Evolutionary conservation across 30 jellyfish, hydroid and myxozoan genomes (phyloP).

Genomic region (Cassiopea andromeda): DNA sequence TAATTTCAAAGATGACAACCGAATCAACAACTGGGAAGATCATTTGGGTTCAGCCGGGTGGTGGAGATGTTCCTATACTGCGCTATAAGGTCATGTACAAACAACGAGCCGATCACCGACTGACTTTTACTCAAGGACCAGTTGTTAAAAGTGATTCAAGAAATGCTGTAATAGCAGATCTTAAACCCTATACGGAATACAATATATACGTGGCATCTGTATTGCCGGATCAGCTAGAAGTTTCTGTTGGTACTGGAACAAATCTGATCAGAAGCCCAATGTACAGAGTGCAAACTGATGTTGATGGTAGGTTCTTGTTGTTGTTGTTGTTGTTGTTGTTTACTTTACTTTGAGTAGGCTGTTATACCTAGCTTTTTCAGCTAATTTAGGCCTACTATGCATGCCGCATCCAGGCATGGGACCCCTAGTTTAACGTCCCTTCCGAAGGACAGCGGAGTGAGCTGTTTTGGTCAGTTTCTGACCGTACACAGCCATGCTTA

Average conservation of each 20-base stretch:
- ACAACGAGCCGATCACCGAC: slow-evolving; percentile 31
- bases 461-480: too few relatives aligned
- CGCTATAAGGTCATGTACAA: slow-evolving; percentile 60
- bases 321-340: background rate
- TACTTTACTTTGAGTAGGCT: too few relatives aligned
- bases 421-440: too few relatives aligned
- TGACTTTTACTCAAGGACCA: slow-evolving; percentile 61
- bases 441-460: too few relatives aligned
- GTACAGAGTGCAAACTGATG: slow-evolving; percentile 66
- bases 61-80: slow-evolving; percentile 63
- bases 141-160: slow-evolving; percentile 21
- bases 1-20: slow-evolving; percentile 49
- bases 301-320: slow-evolving; percentile 34
- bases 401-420: too few relatives aligned
- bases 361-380: too few relatives aligned
- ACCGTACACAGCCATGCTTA: too few relatives aligned
- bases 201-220: slow-evolving; percentile 42
- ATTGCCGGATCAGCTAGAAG: slow-evolving; percentile 58
- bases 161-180: slow-evolving; percentile 44
- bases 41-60: slow-evolving; percentile 44
- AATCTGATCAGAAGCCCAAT: slow-evolving; percentile 48
- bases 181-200: slow-evolving; percentile 63
- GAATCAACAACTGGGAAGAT: slow-evolving; percentile 56
- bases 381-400: too few relatives aligned
- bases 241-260: slow-evolving; percentile 5